phyloP scores from a whole-genome alignment of 2,797 vertebrate genomes.

The Sebastes vulpes region DNA sequence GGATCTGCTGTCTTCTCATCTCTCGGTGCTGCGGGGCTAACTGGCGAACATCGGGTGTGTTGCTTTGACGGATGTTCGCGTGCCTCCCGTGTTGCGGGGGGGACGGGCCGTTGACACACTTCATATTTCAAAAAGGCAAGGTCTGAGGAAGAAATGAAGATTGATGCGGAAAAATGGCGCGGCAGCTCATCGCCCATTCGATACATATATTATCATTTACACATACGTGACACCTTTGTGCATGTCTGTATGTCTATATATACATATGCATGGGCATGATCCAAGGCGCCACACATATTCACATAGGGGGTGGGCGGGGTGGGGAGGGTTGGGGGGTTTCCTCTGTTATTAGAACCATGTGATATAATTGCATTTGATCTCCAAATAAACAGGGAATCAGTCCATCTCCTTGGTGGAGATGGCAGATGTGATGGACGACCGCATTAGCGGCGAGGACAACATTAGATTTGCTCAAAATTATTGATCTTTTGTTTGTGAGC shows the following conservation, averaged over 20 bases:
- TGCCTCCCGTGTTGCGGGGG: conserved; percentile 78
- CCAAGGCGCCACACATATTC: conserved; percentile 63
- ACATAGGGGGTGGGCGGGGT: conserved; percentile 6
- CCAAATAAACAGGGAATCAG: conserved; percentile 88
- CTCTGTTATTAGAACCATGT: conserved; percentile 87
- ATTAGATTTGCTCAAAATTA: conserved; percentile 92
- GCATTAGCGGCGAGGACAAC: conserved; percentile 89
- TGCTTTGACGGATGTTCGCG: conserved; percentile 75
- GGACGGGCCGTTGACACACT: conserved; percentile 82
- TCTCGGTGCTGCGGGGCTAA: conserved; percentile 70
- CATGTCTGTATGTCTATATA: conserved; percentile 64
- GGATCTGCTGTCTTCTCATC: conserved; percentile 78
- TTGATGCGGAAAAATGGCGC: conserved; percentile 79
- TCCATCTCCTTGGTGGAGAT: conserved; percentile 87
- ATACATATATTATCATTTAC: conserved; percentile 87
- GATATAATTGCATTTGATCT: conserved; percentile 90
- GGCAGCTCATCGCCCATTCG: conserved; percentile 60
- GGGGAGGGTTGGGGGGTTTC: conserved; percentile 6
- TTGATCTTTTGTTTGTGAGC: conserved; percentile 91
- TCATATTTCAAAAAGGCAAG: conserved; percentile 86
- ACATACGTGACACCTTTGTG: conserved; percentile 75
- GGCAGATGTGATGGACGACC: conserved; percentile 90
- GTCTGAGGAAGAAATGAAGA: conserved; percentile 88
- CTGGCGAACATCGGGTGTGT: conserved; percentile 60
- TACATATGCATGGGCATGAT: conserved; percentile 75